Conservation (phyloP, 2,797 vertebrate species). For the Gorsachius magnificus region DNA sequence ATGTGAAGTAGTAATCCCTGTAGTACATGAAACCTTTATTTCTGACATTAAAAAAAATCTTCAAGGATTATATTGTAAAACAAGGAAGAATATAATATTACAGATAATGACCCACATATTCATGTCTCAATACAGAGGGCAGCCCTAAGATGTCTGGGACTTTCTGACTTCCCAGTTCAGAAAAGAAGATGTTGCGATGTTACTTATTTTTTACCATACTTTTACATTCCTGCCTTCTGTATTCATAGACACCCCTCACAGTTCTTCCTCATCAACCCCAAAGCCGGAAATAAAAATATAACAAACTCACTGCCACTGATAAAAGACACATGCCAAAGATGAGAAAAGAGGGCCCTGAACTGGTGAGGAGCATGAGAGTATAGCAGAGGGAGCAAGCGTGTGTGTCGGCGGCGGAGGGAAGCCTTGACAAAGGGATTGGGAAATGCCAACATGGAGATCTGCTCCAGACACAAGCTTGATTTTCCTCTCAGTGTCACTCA, state of each 20-base stretch:
- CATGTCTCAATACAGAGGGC: neutral
- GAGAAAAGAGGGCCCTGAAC: neutral
- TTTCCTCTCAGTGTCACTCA: neutral
- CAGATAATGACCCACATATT: neutral
- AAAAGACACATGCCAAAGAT: neutral
- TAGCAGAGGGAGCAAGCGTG: neutral
- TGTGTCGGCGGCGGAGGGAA: neutral
- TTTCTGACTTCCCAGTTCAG: neutral
- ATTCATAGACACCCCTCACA: neutral
- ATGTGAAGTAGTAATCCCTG: neutral
- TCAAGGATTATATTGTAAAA: neutral
- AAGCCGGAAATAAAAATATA: neutral
- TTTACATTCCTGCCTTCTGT: neutral
- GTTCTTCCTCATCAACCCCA: neutral
- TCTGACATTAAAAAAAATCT: neutral
- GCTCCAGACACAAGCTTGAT: neutral
- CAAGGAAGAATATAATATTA: neutral
- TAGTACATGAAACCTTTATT: neutral
- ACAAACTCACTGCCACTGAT: neutral
- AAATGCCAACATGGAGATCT: fast-evolving
- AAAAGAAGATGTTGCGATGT: neutral
- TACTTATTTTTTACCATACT: neutral
- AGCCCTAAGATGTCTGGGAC: neutral
- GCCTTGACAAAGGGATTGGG: neutral
- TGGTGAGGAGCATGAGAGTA: neutral